Percentiles rank a stretch among this genome's conserved stretches.
Conservation (phyloP, 1,140 invertebrate species). For the Xylocopa sonorina region DNA sequence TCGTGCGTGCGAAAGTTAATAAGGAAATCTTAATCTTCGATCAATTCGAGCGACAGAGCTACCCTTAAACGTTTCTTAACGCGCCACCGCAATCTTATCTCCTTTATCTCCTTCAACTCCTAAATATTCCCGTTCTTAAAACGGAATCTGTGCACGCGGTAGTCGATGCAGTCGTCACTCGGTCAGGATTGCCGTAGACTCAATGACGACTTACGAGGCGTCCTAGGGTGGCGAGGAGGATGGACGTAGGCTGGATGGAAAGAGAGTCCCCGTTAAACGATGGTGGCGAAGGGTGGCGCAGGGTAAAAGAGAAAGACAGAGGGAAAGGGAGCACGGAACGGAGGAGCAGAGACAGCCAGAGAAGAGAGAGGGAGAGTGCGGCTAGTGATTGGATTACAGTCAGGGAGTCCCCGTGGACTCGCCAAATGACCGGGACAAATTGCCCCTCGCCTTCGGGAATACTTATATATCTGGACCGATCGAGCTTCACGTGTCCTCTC, state of each 20-base stretch:
- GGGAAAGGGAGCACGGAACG: not conserved
- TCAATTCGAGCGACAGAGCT: no score
- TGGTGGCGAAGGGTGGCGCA: not conserved
- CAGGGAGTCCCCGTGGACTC: conserved; percentile 81
- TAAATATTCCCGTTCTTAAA: conserved; percentile 33
- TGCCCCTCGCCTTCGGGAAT: conserved; percentile 82
- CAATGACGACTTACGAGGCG: conserved; percentile 54
- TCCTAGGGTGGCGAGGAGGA: conserved; percentile 27
- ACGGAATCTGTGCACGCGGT: conserved; percentile 46
- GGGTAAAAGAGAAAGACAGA: conserved; percentile 2
- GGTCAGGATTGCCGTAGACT: conserved; percentile 66
- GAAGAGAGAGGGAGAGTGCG: conserved; percentile 73
- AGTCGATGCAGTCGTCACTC: conserved; percentile 55
- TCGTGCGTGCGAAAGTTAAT: no score
- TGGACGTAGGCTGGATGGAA: conserved; percentile 1
- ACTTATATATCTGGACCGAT: conserved; percentile 81
- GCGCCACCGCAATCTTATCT: not conserved
- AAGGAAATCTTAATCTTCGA: no score
- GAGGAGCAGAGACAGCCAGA: conserved; percentile 41
- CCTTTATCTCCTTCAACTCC: not conserved
- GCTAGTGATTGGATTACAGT: conserved; percentile 83
- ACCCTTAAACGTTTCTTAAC: no score
- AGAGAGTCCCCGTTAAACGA: conserved; percentile 27
- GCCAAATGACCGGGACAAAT: conserved; percentile 83
- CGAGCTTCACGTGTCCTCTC: conserved; percentile 74